Evolutionary conservation across 1,140 invertebrate genomes (phyloP).

Genomic region (Teleogryllus occipitalis): DNA sequence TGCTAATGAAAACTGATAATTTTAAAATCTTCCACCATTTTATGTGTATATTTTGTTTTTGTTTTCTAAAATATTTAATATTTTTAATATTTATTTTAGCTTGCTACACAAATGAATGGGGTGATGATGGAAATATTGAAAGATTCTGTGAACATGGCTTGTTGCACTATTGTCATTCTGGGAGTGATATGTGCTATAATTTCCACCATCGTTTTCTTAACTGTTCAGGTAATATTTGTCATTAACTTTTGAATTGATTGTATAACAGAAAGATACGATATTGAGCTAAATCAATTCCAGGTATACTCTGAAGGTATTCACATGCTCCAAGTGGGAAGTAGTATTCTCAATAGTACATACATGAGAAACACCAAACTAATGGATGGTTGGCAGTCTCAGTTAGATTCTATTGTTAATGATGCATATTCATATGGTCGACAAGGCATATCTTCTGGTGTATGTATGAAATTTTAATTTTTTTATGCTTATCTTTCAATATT

Average conservation of each 20-base stretch:
- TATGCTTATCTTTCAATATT: neutral
- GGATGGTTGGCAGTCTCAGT: conserved; percentile 64
- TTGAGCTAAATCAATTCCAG: conserved; percentile 38
- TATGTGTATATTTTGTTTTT: neutral
- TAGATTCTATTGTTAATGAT: conserved; percentile 84
- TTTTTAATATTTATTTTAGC: neutral
- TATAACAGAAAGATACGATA: neutral
- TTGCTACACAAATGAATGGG: neutral
- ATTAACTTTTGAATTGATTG: no score
- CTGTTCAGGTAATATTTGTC: neutral
- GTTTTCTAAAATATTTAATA: neutral
- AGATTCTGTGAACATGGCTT: neutral
- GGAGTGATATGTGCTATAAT: neutral
- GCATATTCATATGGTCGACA: conserved; percentile 83
- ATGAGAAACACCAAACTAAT: conserved; percentile 79
- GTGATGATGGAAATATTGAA: neutral
- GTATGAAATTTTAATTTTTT: neutral
- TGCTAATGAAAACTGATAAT: no score
- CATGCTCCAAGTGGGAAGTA: conserved; percentile 77
- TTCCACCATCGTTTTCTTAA: neutral
- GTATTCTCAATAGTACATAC: conserved; percentile 82
- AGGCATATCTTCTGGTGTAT: conserved; percentile 51
- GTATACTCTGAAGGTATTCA: conserved; percentile 93
- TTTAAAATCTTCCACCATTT: no score
- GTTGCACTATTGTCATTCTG: neutral